Base-by-base conservation (phyloP, 2,113 vertebrate species). In the Coregonus clupeaformis region DNA sequence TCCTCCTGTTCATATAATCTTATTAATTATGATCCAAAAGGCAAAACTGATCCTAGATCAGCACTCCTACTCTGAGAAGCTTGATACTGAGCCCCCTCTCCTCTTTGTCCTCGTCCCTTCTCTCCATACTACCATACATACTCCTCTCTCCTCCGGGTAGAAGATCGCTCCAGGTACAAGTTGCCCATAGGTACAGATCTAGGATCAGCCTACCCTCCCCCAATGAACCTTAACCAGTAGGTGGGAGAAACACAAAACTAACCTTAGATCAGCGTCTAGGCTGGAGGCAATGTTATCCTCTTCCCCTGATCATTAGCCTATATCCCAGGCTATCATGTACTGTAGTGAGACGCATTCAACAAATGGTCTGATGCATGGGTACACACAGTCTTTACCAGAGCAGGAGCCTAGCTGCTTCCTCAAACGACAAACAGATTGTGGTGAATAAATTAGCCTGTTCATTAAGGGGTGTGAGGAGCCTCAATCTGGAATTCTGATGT, bases 361-460 rank as follows among this genome's bases (percentile, higher is more conserved):
- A 78, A 85, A 79, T 85, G 75, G 82, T 25, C 30, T 32, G 29
- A 42, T 6, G 29, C 30, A 42, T 67, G 13, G 12, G 49, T 52
- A 1, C 5, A 52, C 16, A 18, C 16, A 52, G 49, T 52, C 49
- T 52, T 52, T 52, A 52, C 49, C 49, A 18, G 49, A 14, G 16
- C 16, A 52, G 4, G 49, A 5, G 49, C 49, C 4, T 14, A 14
- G 49, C 49, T 52, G 49, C 49, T 18, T 5, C 49, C 16, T 18
- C 49, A 52, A 52, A 18, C 16, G 13, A 18, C 49, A 52, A 79
- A 86, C 88, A 90, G 90, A 90, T 90, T 89, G 87, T 24, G 65
- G 59, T 86, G 88, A 86, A 90, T 91, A 90, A 85, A 90, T 90
- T 89, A 87, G 67, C 74, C 67, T 74, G 82, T 84, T n/a, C n/a